These are phyloP conservation scores for Microctonus brassicae DNA, from an alignment of 2,888 invertebrate species.

Conservation along the genomic window DNA sequence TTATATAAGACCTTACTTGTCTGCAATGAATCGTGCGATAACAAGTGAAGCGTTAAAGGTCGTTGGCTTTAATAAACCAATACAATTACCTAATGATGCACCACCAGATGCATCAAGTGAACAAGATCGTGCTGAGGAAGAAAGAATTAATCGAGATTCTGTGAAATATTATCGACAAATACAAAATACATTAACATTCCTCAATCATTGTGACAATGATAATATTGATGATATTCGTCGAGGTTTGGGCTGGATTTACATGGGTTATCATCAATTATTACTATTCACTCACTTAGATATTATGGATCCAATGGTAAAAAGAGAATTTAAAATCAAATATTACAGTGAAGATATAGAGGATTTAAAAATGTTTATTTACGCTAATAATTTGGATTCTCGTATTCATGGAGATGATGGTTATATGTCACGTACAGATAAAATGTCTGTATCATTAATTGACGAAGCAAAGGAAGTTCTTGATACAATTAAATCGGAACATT, in stretches of 20 bases:
- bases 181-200: neutral
- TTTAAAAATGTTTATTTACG: conserved; percentile 72
- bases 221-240: conserved; percentile 42
- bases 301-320: conserved; percentile 88
- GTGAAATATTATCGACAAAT: neutral
- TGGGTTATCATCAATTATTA: conserved; percentile 61
- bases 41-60: neutral
- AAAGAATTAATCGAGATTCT: neutral
- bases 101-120: neutral
- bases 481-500: conserved; percentile 43
- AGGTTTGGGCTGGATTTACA: conserved; percentile 58
- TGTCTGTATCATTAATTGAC: conserved; percentile 52
- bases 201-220: neutral
- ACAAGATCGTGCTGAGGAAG: neutral
- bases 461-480: conserved; percentile 39
- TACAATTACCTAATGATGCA: neutral
- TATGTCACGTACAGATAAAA: conserved; percentile 43
- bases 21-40: conserved; percentile 4
- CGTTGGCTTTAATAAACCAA: neutral
- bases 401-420: conserved; percentile 60
- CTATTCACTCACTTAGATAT: conserved; percentile 58
- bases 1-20: conserved; percentile 49
- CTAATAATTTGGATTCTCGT: conserved; percentile 73
- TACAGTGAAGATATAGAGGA: conserved; percentile 78
- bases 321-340: conserved; percentile 79